Base-by-base conservation (phyloP, 1,140 invertebrate genomes). In the Listronotus bonariensis region DNA sequence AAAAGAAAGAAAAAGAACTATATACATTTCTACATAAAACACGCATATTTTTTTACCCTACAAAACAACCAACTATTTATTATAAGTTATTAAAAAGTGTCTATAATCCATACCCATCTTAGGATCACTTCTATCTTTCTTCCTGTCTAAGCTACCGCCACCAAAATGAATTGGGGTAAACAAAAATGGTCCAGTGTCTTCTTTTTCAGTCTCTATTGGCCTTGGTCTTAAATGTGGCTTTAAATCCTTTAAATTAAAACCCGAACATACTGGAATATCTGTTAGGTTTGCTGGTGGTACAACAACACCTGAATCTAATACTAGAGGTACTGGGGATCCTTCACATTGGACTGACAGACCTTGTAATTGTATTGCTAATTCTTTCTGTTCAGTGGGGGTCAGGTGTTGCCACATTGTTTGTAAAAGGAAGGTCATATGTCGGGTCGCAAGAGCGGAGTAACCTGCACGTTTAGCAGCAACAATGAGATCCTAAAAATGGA, bases 401-500 rank as follows among this genome's bases (percentile, higher is more conserved):
- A 70, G 57, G 74, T 94, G 87, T 49, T 88, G 82, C 83, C 93
- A 92, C 87, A 96, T 92, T 0, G 89, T 91, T 79, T 92, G 89
- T n/a, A 97, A 81, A 18, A 97, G 81, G 75, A 96, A 95, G 15
- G 95, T 95, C 86, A 96, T 89, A 78, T 98, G 96, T 20, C 95
- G 81, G 0, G 95, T 94, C n/a, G 95, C 92, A 20, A 97, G 79
- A 1, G 93, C 90, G 5, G 91, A 87, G 79, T 96, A 91, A 5
- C 95, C 92, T 85, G 96, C 91, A 58, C 92, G 84, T 68, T 91
- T 87, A 3, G 95, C 91, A 8, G 95, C 92, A 51, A 90, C 90
- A 18, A 97, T 92, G 4, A 98, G 79, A 78, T 97, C 95, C 79
- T 68, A 52, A 31, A 52, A n/a, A n/a, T n/a, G n/a, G n/a, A n/a